phyloP scores from a whole-genome alignment of 1,140 invertebrate genomes.

The Drosophila cardini region DNA sequence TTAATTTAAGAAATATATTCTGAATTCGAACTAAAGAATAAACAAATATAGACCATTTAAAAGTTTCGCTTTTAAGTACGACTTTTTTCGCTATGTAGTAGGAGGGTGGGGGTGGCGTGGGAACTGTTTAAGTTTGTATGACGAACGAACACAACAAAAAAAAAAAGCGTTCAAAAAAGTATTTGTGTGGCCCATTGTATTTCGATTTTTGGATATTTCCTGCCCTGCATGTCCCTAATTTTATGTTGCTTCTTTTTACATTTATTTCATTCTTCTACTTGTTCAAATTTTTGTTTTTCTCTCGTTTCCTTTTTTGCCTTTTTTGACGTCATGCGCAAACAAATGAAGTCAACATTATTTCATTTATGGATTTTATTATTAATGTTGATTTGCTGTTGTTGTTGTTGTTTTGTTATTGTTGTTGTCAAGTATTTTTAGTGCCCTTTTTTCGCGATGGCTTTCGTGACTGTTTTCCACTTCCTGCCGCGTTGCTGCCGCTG shows the following conservation, averaged over 20 bases:
- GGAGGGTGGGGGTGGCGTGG: not conserved
- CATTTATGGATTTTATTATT: conserved; percentile 82
- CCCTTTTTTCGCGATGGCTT: conserved; percentile 56
- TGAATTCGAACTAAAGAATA: too few species aligned
- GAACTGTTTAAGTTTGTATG: conserved; percentile 2
- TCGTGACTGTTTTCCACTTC: conserved; percentile 79
- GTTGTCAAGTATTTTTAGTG: conserved; percentile 68
- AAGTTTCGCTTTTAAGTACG: too few species aligned
- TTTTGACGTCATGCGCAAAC: conserved; percentile 78
- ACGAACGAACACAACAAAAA: conserved; percentile 16
- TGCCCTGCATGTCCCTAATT: conserved; percentile 23
- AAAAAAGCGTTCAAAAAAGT: conserved; percentile 37
- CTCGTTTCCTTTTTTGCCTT: not conserved
- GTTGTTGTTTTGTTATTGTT: conserved; percentile 37
- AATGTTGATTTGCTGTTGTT: conserved; percentile 65
- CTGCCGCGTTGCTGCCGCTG: conserved; percentile 49
- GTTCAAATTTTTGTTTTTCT: conserved; percentile 14
- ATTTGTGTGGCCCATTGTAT: conserved; percentile 40
- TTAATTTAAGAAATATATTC: too few species aligned
- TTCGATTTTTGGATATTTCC: conserved; percentile 50
- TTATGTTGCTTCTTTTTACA: conserved; percentile 20
- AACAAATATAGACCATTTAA: too few species aligned
- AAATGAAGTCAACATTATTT: conserved; percentile 80
- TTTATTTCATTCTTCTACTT: conserved; percentile 22
- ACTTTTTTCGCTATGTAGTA: not conserved